Base-by-base conservation (phyloP, 1,140 invertebrate species). In the Drosophila sechellia region DNA sequence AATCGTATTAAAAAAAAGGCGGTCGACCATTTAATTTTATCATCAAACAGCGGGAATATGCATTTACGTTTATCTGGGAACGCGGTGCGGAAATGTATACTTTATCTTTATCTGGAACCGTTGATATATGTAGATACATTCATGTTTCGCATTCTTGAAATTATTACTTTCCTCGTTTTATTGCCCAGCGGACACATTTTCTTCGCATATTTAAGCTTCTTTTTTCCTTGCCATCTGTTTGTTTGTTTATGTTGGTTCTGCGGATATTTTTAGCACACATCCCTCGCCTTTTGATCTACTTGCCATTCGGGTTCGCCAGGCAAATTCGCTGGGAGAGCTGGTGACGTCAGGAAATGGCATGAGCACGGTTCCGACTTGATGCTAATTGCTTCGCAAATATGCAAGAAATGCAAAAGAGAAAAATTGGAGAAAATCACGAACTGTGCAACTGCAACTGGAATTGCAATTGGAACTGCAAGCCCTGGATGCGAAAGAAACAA, bases 341-440 rank as follows among this genome's bases (percentile, higher is more conserved):
- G 40, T 81, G 79, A 81, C 79, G 79, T 81, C 56, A 77, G 42
- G 22, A 27, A 27, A 17, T 37, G 39, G 10, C 35, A 74, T 66
- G 53, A 68, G 77, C 64, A 46, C 81, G 50, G 39, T 64, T 48
- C 37, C 27, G 25, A 53, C 61, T 53, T 25, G 54, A 57, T 85
- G 78, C 60, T 85, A 85, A 85, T 81, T 87, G 60, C 70, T 74
- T 42, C 57, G 57, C 54, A 83, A 76, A 85, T 65, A 81, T 78
- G 83, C 69, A 58, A 75, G 73, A 59, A 81, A 66, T 70, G 55
- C 35, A 35, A 84, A 34, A 45, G 35, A 63, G 43, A 79, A 81
- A 84, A 84, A 70, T 63, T 49, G 48, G 35, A 71, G 73, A 87
- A 85, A 87, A 87, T 78, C 81, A 85, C 81, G 83, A 87, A 81